Conservation (phyloP, 1,140 invertebrate species). For the Polyergus mexicanus region DNA sequence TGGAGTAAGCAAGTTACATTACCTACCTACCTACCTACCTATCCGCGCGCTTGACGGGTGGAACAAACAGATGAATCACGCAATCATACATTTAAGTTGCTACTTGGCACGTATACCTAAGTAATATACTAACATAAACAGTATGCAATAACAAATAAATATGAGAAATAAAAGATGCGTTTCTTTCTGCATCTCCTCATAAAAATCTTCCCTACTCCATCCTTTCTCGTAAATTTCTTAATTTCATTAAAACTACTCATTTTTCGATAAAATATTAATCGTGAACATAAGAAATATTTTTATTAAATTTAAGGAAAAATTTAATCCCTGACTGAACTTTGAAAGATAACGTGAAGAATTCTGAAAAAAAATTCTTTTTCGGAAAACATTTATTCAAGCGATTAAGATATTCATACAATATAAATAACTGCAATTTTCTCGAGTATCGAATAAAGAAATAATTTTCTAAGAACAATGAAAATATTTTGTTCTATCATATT, state of each 20-base stretch:
- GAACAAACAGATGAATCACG: constrained; percentile 86
- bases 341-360: background rate
- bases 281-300: background rate
- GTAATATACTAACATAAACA: constrained; percentile 87
- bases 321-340: background rate
- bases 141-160: constrained; percentile 87
- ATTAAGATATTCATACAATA: constrained; percentile 18
- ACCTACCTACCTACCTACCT: constrained; percentile 82
- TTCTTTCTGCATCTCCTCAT: constrained; percentile 1
- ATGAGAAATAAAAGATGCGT: constrained; percentile 81
- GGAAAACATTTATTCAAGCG: constrained; percentile 50
- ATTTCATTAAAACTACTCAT: background rate
- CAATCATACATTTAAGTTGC: constrained; percentile 87
- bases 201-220: no score
- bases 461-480: background rate
- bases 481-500: background rate
- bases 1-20: constrained; percentile 85
- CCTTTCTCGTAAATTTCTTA: background rate
- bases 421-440: constrained; percentile 8
- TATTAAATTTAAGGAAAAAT: background rate
- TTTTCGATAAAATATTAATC: background rate
- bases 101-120: constrained; percentile 87
- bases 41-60: constrained; percentile 82
- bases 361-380: constrained; percentile 4
- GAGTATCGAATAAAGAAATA: constrained; percentile 14